phyloP scores from a whole-genome alignment of 2,113 vertebrate genomes.

The Phrynosoma platyrhinos region DNA sequence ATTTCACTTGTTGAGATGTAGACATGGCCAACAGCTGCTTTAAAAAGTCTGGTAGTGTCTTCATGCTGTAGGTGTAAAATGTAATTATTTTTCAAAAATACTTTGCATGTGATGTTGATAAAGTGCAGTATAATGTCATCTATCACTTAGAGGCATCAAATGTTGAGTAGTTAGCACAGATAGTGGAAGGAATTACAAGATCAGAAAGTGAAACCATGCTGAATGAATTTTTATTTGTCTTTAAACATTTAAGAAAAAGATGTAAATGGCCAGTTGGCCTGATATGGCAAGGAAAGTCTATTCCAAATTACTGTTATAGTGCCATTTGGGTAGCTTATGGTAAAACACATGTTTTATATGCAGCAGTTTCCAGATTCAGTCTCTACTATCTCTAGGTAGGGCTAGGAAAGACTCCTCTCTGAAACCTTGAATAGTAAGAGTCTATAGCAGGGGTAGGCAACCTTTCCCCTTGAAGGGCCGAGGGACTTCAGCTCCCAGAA shows the following conservation, averaged over 20 bases:
- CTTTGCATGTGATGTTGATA: slow-evolving; percentile 2
- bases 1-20: background rate
- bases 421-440: background rate
- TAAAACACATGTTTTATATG: background rate
- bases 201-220: slow-evolving; percentile 16
- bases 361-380: background rate
- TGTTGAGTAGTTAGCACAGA: slow-evolving; percentile 39
- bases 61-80: slow-evolving; percentile 29
- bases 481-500: no score
- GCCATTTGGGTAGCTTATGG: background rate
- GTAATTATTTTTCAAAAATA: slow-evolving; percentile 19
- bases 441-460: no score
- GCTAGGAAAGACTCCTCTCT: background rate
- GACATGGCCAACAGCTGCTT: background rate
- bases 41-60: background rate
- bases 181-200: slow-evolving; percentile 34
- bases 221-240: slow-evolving; percentile 14
- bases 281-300: background rate
- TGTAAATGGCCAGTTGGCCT: background rate
- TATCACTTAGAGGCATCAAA: slow-evolving; percentile 48
- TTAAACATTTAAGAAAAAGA: background rate
- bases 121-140: background rate
- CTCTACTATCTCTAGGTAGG: background rate
- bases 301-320: background rate
- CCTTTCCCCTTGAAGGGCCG: no score